These are phyloP conservation scores for Hesperophylax magnus DNA, from an alignment of 1,140 invertebrate genomes.

Conservation along the genomic window DNA sequence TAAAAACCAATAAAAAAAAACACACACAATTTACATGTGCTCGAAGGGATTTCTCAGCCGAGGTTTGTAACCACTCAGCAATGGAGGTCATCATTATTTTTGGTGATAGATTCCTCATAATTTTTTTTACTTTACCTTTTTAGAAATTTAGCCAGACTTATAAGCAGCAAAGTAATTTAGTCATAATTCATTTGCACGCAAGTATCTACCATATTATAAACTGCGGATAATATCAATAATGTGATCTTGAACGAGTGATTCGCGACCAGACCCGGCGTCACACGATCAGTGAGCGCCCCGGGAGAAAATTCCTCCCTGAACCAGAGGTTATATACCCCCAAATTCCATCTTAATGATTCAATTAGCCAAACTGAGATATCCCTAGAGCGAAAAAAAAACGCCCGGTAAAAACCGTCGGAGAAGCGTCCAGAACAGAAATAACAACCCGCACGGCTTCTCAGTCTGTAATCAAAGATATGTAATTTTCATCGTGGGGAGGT, in stretches of 20 bases:
- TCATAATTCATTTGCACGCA: no score
- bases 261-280: background rate
- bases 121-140: no score
- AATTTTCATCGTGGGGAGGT: slow-evolving; percentile 56
- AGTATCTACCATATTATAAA: no score
- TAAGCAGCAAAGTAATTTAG: no score
- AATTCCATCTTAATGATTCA: slow-evolving; percentile 56
- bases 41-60: no score
- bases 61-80: no score
- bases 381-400: slow-evolving; percentile 38
- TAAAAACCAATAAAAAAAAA: no score
- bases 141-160: no score
- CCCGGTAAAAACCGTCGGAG: slow-evolving; percentile 11
- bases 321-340: slow-evolving; percentile 50
- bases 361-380: slow-evolving; percentile 55
- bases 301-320: slow-evolving; percentile 16
- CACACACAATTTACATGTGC: no score
- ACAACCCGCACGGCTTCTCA: slow-evolving; percentile 45
- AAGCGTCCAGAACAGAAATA: slow-evolving; percentile 35
- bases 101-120: no score
- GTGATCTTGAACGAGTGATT: background rate
- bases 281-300: background rate
- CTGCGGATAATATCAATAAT: no score
- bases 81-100: no score
- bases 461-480: slow-evolving; percentile 50